Conservation (phyloP, 2,113 vertebrate species). For the Diadophis punctatus region DNA sequence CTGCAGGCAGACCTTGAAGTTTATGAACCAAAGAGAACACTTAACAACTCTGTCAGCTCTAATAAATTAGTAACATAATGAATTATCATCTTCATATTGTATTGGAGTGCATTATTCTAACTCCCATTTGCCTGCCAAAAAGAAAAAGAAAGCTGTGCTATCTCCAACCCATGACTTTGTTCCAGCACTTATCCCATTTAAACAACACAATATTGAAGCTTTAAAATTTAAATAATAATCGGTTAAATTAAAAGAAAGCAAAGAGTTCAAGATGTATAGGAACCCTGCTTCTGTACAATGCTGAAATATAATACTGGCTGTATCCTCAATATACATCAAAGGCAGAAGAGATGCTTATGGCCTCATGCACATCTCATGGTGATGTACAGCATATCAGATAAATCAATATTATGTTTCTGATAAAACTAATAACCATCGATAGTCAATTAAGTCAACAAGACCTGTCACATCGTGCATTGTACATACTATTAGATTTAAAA, state of each 20-base stretch:
- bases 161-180: conserved; percentile 6
- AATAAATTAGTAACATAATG: conserved; percentile 61
- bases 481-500: conserved; percentile 45
- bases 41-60: conserved; percentile 47
- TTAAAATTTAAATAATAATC: conserved; percentile 25
- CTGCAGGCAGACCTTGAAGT: conserved; percentile 49
- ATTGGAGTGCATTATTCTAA: conserved; percentile 41
- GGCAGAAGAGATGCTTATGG: conserved; percentile 49
- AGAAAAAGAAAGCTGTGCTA: conserved; percentile 3
- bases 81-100: conserved; percentile 49
- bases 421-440: conserved; percentile 47
- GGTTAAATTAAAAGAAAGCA: conserved; percentile 26
- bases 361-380: conserved; percentile 15
- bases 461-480: conserved; percentile 43
- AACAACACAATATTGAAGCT: not conserved
- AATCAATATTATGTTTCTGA: conserved; percentile 52
- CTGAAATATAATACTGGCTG: conserved; percentile 16
- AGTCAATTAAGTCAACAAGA: conserved; percentile 55
- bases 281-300: not conserved
- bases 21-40: conserved; percentile 53
- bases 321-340: conserved; percentile 47
- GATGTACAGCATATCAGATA: conserved; percentile 50
- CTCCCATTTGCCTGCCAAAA: not conserved
- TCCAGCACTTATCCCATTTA: conserved; percentile 5
- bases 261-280: conserved; percentile 4